Evolutionary conservation across 1,140 invertebrate genomes (phyloP).

Genomic region (Drosophila pruinosa): DNA sequence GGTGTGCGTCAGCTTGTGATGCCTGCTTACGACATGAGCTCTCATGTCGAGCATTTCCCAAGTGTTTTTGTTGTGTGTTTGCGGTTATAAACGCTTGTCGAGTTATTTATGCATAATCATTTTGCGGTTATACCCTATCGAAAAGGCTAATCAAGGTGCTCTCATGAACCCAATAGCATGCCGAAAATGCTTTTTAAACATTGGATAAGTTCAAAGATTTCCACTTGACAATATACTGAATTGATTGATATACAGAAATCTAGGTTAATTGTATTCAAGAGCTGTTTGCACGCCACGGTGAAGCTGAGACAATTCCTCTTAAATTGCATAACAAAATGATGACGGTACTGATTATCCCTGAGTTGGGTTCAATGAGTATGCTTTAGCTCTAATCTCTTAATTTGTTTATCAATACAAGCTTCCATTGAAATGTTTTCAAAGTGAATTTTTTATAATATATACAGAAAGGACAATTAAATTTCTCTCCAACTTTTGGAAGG

Average conservation of each 20-base stretch:
- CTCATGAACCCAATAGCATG: background rate
- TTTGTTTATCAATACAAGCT: too few relatives aligned
- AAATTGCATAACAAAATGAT: too few relatives aligned
- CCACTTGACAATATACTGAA: background rate
- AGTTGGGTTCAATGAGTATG: too few relatives aligned
- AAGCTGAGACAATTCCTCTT: too few relatives aligned
- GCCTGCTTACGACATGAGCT: conserved; percentile 34
- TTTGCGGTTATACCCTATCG: conserved; percentile 24
- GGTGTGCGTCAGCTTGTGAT: conserved; percentile 8
- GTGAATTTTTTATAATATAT: too few relatives aligned
- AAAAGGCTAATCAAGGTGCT: conserved; percentile 4
- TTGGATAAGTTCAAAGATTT: background rate
- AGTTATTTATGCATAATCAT: conserved; percentile 39
- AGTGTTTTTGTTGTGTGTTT: conserved; percentile 6
- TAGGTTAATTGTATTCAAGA: background rate
- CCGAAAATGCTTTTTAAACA: background rate
- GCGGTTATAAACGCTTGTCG: conserved; percentile 24
- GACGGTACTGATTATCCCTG: too few relatives aligned
- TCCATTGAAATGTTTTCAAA: too few relatives aligned
- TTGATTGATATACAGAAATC: background rate
- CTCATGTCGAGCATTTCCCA: conserved; percentile 13
- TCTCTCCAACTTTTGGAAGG: too few relatives aligned
- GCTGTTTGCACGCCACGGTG: background rate
- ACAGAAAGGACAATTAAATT: too few relatives aligned
- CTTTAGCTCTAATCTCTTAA: too few relatives aligned